Base-by-base conservation (phyloP, 2,888 invertebrate genomes). In the Caenorhabditis sp. region DNA sequence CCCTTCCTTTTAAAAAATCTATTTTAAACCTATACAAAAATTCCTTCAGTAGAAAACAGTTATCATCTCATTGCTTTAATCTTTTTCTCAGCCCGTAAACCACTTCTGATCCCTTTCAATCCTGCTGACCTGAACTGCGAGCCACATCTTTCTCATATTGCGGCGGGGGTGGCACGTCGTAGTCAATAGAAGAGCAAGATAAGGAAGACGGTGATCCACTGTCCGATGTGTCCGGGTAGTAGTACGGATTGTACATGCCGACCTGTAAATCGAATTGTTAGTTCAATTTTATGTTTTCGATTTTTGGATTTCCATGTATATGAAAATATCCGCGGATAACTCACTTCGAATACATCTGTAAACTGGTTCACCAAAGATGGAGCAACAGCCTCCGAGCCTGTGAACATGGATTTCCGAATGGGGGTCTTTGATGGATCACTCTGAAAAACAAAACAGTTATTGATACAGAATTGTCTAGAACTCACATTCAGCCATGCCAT, bases 401-500 rank as follows among this genome's bases (percentile, higher is more conserved):
- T 44, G 47, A 63, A 82, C 14, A 76, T 31, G 35, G 58, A 31
- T 75, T 81, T 70, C 35, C 70, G 79, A 63, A 79, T 79, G 47
- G 75, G 81, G 0, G 75, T 69, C 22, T 58, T 69, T 59, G 75
- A 0, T 19, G 83, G 83, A 63, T 83, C 83, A 70, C 83, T 83
- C 83, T 83, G 66, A 44, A 74, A 58, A 14, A 35, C n/a, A 56
- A 66, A 51, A 51, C 51, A 35, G 22, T 51, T 3, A 31, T 8
- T n/a, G 10, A 58, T 41, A 22, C 58, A 47, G 28, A 59, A 54
- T 28, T 8, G 8, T 26, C 12, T 19, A 35, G 16, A 41, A 86
- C 85, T 82, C 59, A 90, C 90, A 74, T 89, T 80, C 14, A 84
- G 85, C 91, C 91, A 91, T 1, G 90, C 90, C 84, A 91, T 89